These are phyloP conservation scores for Apotomis capreana DNA, from an alignment of 2,888 invertebrate species.

Conservation along the genomic window DNA sequence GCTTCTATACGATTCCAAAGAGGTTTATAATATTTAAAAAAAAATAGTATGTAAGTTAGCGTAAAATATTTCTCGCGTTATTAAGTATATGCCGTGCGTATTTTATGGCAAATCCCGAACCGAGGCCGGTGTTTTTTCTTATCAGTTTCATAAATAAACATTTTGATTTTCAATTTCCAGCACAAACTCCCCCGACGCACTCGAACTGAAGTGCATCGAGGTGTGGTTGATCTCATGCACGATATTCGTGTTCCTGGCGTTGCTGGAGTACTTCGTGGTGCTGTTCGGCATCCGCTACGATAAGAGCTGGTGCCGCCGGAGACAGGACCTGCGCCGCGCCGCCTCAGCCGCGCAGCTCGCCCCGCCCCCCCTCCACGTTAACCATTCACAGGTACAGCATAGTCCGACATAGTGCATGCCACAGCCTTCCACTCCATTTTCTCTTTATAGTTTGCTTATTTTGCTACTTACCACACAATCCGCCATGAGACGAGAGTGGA, in stretches of 20 bases:
- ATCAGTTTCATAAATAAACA: too few relatives aligned
- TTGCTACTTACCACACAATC: slow-evolving; percentile 36
- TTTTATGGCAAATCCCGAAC: too few relatives aligned
- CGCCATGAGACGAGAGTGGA: slow-evolving; percentile 39
- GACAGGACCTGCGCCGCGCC: slow-evolving; percentile 72
- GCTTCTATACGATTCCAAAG: too few relatives aligned
- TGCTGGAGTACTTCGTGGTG: slow-evolving; percentile 86
- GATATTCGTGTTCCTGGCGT: slow-evolving; percentile 85
- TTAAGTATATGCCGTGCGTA: too few relatives aligned
- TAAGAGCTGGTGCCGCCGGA: slow-evolving; percentile 84
- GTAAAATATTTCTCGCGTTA: too few relatives aligned
- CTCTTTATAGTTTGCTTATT: slow-evolving; percentile 36
- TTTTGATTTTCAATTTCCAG: slow-evolving; percentile 59
- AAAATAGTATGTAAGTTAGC: too few relatives aligned
- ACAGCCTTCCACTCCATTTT: slow-evolving; percentile 37
- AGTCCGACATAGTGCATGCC: slow-evolving; percentile 18
- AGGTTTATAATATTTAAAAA: too few relatives aligned
- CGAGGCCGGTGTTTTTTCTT: too few relatives aligned
- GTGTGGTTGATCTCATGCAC: slow-evolving; percentile 87
- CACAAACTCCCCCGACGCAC: slow-evolving; percentile 85
- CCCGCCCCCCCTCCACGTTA: slow-evolving; percentile 73
- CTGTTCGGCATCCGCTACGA: slow-evolving; percentile 86
- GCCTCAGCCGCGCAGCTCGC: slow-evolving; percentile 74
- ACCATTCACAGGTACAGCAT: slow-evolving; percentile 71
- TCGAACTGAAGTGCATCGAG: slow-evolving; percentile 86